Conservation (phyloP, 2,113 vertebrate genomes). For the Syngnathus scovelli region DNA sequence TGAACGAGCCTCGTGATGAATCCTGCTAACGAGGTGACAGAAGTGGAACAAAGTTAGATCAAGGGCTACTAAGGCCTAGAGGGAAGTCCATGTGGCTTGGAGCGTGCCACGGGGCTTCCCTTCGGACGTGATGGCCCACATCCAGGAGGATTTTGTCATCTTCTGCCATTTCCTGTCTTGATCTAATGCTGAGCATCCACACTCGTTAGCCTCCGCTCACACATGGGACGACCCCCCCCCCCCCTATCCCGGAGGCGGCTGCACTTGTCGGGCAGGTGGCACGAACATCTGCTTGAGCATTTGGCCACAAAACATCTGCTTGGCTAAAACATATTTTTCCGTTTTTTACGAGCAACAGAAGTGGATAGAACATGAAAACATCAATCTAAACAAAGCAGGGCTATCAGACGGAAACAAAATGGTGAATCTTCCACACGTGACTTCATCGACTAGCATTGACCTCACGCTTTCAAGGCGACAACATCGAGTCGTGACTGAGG, state of each 20-base stretch:
- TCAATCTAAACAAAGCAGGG: neutral
- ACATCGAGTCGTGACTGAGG: slow-evolving; percentile 16
- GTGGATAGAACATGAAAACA: no score
- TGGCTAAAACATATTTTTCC: neutral
- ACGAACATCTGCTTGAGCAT: neutral
- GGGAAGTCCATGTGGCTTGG: slow-evolving; percentile 1
- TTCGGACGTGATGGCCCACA: neutral
- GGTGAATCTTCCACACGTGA: neutral
- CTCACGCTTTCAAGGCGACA: neutral
- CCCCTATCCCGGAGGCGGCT: neutral
- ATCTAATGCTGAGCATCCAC: neutral
- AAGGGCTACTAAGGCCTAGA: neutral
- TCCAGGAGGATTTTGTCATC: slow-evolving; percentile 6
- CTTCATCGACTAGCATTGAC: slow-evolving; percentile 1
- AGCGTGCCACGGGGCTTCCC: neutral
- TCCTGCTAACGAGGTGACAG: neutral
- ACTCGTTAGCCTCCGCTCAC: neutral
- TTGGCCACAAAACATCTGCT: slow-evolving; percentile 3
- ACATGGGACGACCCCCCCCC: neutral
- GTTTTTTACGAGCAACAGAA: neutral
- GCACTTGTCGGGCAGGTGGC: neutral
- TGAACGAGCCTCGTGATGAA: neutral
- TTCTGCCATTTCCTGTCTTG: neutral
- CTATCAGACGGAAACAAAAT: neutral
- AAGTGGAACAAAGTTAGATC: neutral